phyloP scores from a whole-genome alignment of 1,140 invertebrate genomes.

The Papilio glaucus region DNA sequence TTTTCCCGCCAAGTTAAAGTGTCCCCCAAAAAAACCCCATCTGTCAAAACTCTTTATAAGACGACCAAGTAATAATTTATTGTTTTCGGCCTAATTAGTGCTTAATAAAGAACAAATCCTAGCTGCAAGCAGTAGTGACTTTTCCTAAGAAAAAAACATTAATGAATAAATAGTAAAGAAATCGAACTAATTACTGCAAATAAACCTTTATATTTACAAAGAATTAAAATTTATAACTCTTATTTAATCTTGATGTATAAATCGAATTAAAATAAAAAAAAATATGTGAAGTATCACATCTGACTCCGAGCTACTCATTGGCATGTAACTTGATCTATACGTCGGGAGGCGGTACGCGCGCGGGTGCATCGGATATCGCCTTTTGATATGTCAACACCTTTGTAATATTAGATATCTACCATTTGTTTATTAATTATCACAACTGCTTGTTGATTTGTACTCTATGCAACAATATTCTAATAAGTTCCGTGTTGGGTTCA shows the following conservation, averaged over 20 bases:
- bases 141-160: too few relatives aligned
- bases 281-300: slow-evolving; percentile 18
- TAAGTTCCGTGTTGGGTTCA: neutral
- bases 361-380: slow-evolving; percentile 37
- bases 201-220: too few relatives aligned
- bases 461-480: neutral
- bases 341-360: neutral
- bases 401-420: slow-evolving; percentile 35
- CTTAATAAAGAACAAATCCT: too few relatives aligned
- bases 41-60: too few relatives aligned
- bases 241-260: too few relatives aligned
- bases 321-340: slow-evolving; percentile 6
- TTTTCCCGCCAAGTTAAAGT: too few relatives aligned
- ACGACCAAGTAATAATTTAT: too few relatives aligned
- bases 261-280: neutral
- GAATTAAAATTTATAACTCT: neutral
- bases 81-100: too few relatives aligned
- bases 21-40: too few relatives aligned
- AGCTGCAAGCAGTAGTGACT: too few relatives aligned
- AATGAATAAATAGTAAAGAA: too few relatives aligned
- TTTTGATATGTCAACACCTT: slow-evolving; percentile 32
- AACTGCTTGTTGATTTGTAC: neutral
- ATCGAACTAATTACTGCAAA: too few relatives aligned
- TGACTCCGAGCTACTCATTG: slow-evolving; percentile 8
- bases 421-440: slow-evolving; percentile 22